Evolutionary conservation across 2,113 vertebrate genomes (phyloP), one percentile per base, ranked within the genome.

Genomic region (Gallinago paraguaiae): DNA sequence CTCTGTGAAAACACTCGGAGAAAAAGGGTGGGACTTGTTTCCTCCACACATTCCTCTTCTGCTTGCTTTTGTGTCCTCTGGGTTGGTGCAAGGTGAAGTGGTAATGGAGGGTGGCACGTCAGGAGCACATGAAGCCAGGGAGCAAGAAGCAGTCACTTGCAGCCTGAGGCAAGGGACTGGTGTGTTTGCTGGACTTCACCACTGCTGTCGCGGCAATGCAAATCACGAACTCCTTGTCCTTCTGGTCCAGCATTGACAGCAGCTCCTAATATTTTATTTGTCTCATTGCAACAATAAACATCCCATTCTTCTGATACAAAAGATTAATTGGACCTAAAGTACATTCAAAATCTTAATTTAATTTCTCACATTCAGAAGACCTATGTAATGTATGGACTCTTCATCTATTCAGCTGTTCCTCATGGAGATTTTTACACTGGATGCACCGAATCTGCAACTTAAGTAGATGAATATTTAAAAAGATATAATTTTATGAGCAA

Each of bases 51-150:
- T 3, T 70, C 31, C 5, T 79, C 18, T 45, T 63, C 14, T 28
- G 3, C 11, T 79, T 60, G 13, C 2, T 51, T 74, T 54, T 24
- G 5, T 33, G 17, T 10, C 7, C 37, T 80, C 20, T 37, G 54
- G 2, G 17, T 6, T 11, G 39, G 14, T 39, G 22, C 17, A 22
- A 57, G 45, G 13, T 17, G 41, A 85, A 24, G 39, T 12, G 45
- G 69, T 71, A 60, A 15, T 0, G 1, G 30, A 41, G 59, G 20
- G 60, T 2, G 2, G 19, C 37, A 45, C 0, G 1, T 22, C 3
- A 1, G 35, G 57, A 72, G 10, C 0, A 2, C 7, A 3, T 2
- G 43, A 68, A 75, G n/a, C 13, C 25, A 9, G 41, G 43, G 39
- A 84, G 33, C 31, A 51, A 63, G 43, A 5, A 79, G 43, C 23